phyloP scores from a whole-genome alignment of 2,113 vertebrate species.

The Grammomys dolichurus region DNA sequence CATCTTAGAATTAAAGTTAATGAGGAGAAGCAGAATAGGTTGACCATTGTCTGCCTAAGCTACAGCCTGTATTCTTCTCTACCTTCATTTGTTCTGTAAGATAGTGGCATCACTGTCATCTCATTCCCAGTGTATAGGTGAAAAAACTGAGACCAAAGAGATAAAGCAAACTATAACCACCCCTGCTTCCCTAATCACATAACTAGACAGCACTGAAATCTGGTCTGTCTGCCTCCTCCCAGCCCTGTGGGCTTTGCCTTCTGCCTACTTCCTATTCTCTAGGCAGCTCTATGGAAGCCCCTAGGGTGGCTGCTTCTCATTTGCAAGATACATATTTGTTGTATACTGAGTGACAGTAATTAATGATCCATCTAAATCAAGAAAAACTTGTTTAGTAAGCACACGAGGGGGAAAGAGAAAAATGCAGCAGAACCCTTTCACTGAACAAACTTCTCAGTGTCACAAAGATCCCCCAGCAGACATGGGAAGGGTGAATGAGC shows the following conservation, averaged over 20 bases:
- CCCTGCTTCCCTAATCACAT: not conserved
- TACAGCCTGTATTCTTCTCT: not conserved
- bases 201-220: not conserved
- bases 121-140: not conserved
- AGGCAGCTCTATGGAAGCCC: conserved; percentile 55
- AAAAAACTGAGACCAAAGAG: not conserved
- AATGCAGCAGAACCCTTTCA: conserved; percentile 61
- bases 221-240: not conserved
- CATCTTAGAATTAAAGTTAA: not conserved
- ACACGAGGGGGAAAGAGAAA: conserved; percentile 71
- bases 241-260: not conserved
- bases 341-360: conserved; percentile 85
- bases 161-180: not conserved
- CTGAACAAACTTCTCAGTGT: conserved; percentile 77
- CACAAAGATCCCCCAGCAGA: not conserved
- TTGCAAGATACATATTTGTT: conserved; percentile 88
- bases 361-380: conserved; percentile 82
- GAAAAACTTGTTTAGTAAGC: conserved; percentile 86
- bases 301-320: conserved; percentile 75
- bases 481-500: not conserved
- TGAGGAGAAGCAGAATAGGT: no score
- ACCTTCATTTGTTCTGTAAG: not conserved
- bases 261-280: conserved; percentile 36
- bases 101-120: not conserved
- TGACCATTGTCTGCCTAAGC: not conserved